Percentiles rank a stretch among this genome's conserved stretches.
Evolutionary conservation across 1,140 invertebrate species (phyloP).

Genomic region (Acarapis woodi): DNA sequence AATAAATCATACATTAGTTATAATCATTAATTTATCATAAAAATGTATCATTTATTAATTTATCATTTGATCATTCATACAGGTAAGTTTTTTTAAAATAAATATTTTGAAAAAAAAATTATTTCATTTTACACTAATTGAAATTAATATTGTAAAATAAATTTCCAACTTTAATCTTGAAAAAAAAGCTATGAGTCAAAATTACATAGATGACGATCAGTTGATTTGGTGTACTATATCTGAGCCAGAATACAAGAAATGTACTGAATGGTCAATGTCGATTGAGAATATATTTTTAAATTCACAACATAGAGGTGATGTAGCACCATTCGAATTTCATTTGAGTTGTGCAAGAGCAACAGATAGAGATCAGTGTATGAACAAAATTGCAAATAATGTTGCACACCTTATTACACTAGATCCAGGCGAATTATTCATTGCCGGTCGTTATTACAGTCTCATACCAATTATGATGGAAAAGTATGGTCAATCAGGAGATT

Average conservation of each 20-base stretch:
- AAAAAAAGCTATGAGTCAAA: no score
- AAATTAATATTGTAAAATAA: no score
- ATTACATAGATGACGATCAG: neutral
- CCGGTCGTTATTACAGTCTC: conserved; percentile 64
- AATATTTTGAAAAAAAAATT: no score
- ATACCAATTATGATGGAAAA: conserved; percentile 38
- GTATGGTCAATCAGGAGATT: conserved; percentile 17
- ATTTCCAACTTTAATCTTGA: no score
- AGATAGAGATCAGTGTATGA: conserved; percentile 20
- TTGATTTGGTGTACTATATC: conserved; percentile 45
- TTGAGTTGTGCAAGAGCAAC: conserved; percentile 12
- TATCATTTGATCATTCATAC: no score
- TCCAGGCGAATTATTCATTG: conserved; percentile 70
- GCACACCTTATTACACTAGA: conserved; percentile 62
- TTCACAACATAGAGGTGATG: conserved; percentile 6
- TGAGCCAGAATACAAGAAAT: conserved; percentile 38
- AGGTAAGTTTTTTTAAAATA: no score
- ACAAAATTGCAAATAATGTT: conserved; percentile 25
- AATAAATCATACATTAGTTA: no score
- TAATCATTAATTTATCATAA: no score
- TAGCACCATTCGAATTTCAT: conserved; percentile 7
- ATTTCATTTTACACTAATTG: no score
- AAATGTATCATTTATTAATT: no score
- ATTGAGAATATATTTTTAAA: conserved; percentile 18
- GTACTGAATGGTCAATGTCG: conserved; percentile 32